A percentile compares a stretch with the other conserved stretches of the same genome.
phyloP scores from a whole-genome alignment of 2,888 invertebrate species.

The Zonitis immaculata region DNA sequence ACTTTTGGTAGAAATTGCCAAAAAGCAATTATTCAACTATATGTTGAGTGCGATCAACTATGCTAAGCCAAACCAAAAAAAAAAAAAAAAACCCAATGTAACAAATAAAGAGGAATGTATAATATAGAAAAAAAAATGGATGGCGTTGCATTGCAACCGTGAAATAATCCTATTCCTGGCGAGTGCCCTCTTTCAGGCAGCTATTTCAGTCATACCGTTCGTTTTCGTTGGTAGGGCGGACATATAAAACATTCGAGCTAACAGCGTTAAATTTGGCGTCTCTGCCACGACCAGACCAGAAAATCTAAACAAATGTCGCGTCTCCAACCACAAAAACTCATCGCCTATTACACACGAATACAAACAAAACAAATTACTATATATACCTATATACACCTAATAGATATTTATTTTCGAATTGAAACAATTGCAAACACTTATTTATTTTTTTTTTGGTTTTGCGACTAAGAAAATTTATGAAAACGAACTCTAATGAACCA shows the following conservation, averaged over 20 bases:
- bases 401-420: too few species aligned
- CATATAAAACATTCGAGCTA: background rate
- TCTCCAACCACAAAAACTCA: constrained; percentile 38
- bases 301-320: constrained; percentile 45
- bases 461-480: too few species aligned
- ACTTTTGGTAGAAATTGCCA: too few species aligned
- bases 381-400: too few species aligned
- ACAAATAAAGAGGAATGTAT: constrained; percentile 12
- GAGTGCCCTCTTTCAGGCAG: constrained; percentile 41
- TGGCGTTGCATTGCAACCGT: constrained; percentile 25
- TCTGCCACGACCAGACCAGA: constrained; percentile 41
- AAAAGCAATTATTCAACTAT: constrained; percentile 33
- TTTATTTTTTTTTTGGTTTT: too few species aligned
- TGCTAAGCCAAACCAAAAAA: too few species aligned
- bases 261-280: constrained; percentile 44
- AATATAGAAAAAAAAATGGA: constrained; percentile 18
- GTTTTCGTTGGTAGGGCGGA: constrained; percentile 30
- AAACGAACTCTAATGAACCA: background rate
- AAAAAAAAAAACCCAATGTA: too few species aligned
- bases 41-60: constrained; percentile 17
- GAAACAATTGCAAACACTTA: too few species aligned
- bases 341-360: constrained; percentile 17
- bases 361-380: background rate
- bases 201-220: constrained; percentile 38
- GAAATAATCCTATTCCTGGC: constrained; percentile 38